Evolutionary conservation across 2,888 invertebrate genomes (phyloP).

Genomic region (Limnephilus lunatus): DNA sequence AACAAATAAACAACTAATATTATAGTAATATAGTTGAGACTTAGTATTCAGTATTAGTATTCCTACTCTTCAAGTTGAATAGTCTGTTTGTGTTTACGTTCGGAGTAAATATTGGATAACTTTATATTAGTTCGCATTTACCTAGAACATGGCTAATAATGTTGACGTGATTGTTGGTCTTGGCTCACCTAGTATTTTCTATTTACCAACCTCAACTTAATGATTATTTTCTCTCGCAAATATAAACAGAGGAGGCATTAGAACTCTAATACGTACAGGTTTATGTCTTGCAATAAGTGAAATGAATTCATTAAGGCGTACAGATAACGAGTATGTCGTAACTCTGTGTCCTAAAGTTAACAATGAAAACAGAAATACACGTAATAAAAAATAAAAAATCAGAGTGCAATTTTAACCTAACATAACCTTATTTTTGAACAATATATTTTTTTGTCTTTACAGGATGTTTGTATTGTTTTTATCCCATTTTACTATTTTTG

Average conservation of each 20-base stretch:
- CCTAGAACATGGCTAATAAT: neutral
- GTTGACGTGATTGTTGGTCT: neutral
- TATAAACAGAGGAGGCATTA: neutral
- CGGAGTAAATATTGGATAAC: neutral
- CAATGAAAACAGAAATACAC: neutral
- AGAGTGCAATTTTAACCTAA: too few species aligned
- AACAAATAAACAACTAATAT: neutral
- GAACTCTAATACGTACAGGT: neutral
- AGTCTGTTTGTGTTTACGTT: neutral
- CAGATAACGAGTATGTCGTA: neutral
- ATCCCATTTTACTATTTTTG: too few species aligned
- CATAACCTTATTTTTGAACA: too few species aligned
- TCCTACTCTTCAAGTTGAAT: neutral
- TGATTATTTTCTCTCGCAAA: neutral
- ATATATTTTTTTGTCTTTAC: too few species aligned
- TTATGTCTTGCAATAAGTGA: neutral
- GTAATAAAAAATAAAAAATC: too few species aligned
- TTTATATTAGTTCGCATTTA: neutral
- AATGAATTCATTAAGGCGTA: neutral
- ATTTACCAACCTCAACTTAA: neutral
- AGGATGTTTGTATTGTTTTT: too few species aligned
- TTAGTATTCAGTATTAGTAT: neutral
- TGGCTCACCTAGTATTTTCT: neutral
- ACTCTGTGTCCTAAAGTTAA: neutral
- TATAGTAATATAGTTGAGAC: neutral